Conservation (phyloP, 1,140 invertebrate species). For the Drosophila kanapiae region DNA sequence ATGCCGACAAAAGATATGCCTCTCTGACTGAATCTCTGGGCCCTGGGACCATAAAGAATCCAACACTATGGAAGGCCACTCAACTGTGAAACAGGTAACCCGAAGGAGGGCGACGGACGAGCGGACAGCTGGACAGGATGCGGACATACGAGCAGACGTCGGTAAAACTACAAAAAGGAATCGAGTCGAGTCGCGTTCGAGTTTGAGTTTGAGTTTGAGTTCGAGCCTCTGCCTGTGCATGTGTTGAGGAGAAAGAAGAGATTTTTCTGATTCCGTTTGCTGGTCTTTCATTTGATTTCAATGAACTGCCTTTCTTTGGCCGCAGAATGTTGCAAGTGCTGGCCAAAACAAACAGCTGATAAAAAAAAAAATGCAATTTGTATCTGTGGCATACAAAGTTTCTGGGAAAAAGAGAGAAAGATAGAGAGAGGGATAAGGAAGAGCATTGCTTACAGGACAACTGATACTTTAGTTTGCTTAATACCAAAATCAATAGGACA, state of each 20-base stretch:
- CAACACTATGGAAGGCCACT: conserved; percentile 66
- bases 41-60: conserved; percentile 61
- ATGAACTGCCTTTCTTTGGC: conserved; percentile 62
- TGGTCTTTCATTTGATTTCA: conserved; percentile 72
- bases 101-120: conserved; percentile 36
- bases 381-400: conserved; percentile 24
- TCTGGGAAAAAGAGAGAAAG: conserved; percentile 7
- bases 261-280: conserved; percentile 59
- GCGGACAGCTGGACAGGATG: conserved; percentile 32
- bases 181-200: conserved; percentile 41
- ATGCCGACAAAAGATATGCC: conserved; percentile 74
- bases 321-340: conserved; percentile 72
- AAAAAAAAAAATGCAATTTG: conserved; percentile 71
- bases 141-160: conserved; percentile 54
- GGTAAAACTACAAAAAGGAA: conserved; percentile 76
- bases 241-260: conserved; percentile 64
- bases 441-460: conserved; percentile 20
- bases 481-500: conserved; percentile 48
- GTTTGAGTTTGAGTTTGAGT: conserved; percentile 19
- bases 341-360: conserved; percentile 74
- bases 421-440: conserved; percentile 2
- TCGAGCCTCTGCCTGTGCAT: conserved; percentile 1
- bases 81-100: conserved; percentile 80
- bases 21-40: conserved; percentile 28
- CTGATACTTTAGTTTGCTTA: conserved; percentile 48